Conservation (phyloP, 1,140 invertebrate species). For the Papilio polyxenes region DNA sequence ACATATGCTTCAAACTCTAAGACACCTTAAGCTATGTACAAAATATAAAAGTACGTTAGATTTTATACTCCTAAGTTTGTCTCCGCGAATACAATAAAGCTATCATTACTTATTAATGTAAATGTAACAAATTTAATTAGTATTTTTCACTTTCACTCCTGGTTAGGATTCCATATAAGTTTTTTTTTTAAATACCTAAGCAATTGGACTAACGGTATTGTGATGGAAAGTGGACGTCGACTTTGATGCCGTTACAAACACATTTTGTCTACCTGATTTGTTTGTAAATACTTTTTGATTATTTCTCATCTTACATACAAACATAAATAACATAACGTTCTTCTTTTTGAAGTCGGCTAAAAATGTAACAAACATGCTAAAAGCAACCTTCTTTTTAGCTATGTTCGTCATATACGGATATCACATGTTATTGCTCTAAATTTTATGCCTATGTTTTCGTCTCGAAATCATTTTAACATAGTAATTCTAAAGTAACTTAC, state of each 20-base stretch:
- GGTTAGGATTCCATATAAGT: constrained; percentile 22
- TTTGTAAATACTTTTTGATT: constrained; percentile 1
- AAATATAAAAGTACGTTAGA: no score
- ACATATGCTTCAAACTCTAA: no score
- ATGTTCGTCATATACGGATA: no score
- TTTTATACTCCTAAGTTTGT: background rate
- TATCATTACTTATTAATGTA: constrained; percentile 5
- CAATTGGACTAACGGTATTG: constrained; percentile 21
- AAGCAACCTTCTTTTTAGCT: background rate
- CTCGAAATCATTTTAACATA: background rate
- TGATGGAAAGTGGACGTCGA: constrained; percentile 18
- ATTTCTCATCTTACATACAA: background rate
- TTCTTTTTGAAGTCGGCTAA: no score
- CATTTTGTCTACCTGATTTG: constrained; percentile 11
- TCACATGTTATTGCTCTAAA: no score
- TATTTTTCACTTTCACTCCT: constrained; percentile 27
- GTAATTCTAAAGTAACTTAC: background rate
- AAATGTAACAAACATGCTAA: background rate
- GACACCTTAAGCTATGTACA: no score
- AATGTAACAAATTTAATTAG: constrained; percentile 12
- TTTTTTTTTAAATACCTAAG: constrained; percentile 17
- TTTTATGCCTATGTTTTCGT: background rate
- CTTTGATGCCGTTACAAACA: constrained; percentile 14
- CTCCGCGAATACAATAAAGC: background rate
- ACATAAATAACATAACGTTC: background rate